Evolutionary conservation across 2,888 invertebrate genomes (phyloP), one percentile per base, ranked within the genome.

Genomic region (Lobophora halterata): DNA sequence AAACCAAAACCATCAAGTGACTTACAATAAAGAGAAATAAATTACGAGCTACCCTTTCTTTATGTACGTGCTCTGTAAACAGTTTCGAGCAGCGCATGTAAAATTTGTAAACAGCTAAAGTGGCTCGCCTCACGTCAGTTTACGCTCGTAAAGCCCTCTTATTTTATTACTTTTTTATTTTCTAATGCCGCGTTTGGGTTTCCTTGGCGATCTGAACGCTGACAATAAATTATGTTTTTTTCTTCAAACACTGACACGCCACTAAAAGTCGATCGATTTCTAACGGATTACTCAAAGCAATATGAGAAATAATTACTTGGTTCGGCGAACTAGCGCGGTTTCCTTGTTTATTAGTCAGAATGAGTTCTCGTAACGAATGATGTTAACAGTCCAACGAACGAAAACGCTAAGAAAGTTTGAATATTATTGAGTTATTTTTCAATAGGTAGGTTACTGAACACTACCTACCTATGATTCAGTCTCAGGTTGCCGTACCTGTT

Each of bases 251-350:
- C 83, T 86, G 86, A 87, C 86, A 86, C 81, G 86, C 71, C 78
- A 83, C 79, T 86, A 86, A 86, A 86, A 79, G 68, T 71, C 78
- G 82, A 86, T 86, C 82, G 86, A 86, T 87, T 86, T 83, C 86
- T 81, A 86, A 87, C 86, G 86, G 85, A 87, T 86, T 82, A 79
- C 79, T 73, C 70, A 77, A 80, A 80, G 78, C 79, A 76, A 80
- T 80, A 75, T 73, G 82, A 79, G 78, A 55, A 65, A 71, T 63
- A 73, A 76, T 85, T 82, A 86, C 85, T 75, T 60, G 66, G 63
- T 87, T 85, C 86, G 82, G 55, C 77, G 86, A 86, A 86, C 73
- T 63, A 65, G 58, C 61, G 61, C 79, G 74, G 79, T 74, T 86
- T 85, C 83, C 85, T 79, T 79, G 77, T 85, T 83, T 81, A 82